Conservation (phyloP, 2,113 vertebrate genomes). For the Etheostoma cragini region DNA sequence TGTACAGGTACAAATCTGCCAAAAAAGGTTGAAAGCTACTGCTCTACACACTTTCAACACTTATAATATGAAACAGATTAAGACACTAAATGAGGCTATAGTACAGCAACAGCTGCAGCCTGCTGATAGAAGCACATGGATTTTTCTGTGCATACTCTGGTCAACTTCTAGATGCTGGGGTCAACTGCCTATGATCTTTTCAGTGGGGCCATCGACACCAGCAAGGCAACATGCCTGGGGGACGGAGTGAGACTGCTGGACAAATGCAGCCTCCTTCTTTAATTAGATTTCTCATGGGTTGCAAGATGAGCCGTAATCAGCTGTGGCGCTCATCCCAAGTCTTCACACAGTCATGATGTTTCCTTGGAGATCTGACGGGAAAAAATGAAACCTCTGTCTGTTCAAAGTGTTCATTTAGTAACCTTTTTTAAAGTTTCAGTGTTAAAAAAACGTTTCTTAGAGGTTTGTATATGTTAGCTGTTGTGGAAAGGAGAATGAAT, state of each 20-base stretch:
- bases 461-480: slow-evolving; percentile 9
- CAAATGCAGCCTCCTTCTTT: slow-evolving; percentile 52
- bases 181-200: slow-evolving; percentile 20
- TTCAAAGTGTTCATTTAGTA: slow-evolving; percentile 2
- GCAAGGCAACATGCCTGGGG: slow-evolving; percentile 23
- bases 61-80: slow-evolving; percentile 38
- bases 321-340: slow-evolving; percentile 38
- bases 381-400: slow-evolving; percentile 2
- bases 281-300: slow-evolving; percentile 73
- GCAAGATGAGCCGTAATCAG: slow-evolving; percentile 64
- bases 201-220: slow-evolving; percentile 5
- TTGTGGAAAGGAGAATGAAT: slow-evolving; percentile 35
- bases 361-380: slow-evolving; percentile 37
- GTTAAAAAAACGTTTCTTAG: slow-evolving; percentile 9
- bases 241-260: slow-evolving; percentile 41
- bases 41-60: slow-evolving; percentile 22
- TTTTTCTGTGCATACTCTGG: slow-evolving; percentile 18
- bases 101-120: slow-evolving; percentile 11
- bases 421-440: slow-evolving; percentile 6
- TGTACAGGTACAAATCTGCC: not conserved
- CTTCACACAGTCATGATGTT: slow-evolving; percentile 42
- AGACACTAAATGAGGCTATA: not conserved
- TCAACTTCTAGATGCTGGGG: slow-evolving; percentile 36
- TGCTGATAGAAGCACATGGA: slow-evolving; percentile 12
- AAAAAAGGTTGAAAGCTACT: not conserved